These are phyloP conservation scores for Vireo griseus DNA, from an alignment of 2,797 vertebrate species.

Conservation along the genomic window DNA sequence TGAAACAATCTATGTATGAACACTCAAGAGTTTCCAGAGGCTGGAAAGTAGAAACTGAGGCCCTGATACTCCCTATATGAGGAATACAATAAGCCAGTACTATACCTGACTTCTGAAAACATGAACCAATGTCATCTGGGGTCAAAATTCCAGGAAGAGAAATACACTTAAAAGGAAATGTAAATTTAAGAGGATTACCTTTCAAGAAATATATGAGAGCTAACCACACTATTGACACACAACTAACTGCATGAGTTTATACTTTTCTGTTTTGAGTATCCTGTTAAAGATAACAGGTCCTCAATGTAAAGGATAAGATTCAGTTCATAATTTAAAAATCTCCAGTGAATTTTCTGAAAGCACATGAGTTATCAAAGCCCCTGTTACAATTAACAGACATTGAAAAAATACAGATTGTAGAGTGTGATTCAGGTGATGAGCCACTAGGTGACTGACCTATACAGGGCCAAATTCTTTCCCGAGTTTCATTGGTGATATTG, in stretches of 20 bases:
- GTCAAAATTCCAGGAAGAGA: not conserved
- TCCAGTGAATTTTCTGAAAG: not conserved
- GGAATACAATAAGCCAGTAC: not conserved
- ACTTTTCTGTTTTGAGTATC: not conserved
- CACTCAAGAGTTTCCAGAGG: not conserved
- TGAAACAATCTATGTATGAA: not conserved
- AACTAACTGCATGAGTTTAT: not conserved
- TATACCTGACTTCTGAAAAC: not conserved
- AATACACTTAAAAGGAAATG: not conserved
- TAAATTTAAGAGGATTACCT: not conserved
- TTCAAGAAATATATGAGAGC: not conserved
- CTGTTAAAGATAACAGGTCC: not conserved
- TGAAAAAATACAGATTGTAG: not conserved
- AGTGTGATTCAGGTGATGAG: not conserved
- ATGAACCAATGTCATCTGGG: not conserved
- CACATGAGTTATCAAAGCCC: not conserved
- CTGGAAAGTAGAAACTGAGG: not conserved
- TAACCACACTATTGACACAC: not conserved
- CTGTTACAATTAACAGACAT: not conserved
- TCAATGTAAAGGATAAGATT: not conserved
- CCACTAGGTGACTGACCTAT: not conserved
- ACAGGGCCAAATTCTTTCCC: not conserved
- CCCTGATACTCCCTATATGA: not conserved
- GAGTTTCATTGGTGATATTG: not conserved
- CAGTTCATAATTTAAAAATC: not conserved